phyloP scores from a whole-genome alignment of 2,888 invertebrate species.

The Flexamia atlantica region DNA sequence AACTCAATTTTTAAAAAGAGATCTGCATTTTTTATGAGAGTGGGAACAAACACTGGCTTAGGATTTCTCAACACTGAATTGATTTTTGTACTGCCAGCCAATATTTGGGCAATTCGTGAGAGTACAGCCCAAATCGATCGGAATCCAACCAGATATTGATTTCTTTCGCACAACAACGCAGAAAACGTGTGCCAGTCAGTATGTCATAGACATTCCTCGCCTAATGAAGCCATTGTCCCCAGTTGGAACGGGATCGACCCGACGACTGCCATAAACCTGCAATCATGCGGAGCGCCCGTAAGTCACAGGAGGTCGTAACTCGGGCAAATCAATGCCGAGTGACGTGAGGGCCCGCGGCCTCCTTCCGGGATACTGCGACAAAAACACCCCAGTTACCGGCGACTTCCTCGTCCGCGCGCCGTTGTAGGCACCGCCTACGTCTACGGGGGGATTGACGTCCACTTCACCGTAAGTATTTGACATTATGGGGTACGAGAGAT shows the following conservation, averaged over 20 bases:
- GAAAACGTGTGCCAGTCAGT: too few relatives aligned
- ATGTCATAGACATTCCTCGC: neutral
- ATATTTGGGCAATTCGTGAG: too few relatives aligned
- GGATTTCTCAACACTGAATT: too few relatives aligned
- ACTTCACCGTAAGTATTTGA: neutral
- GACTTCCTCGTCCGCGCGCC: neutral
- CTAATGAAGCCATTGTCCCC: neutral
- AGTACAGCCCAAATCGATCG: too few relatives aligned
- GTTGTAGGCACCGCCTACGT: slow-evolving; percentile 22
- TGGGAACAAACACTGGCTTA: too few relatives aligned
- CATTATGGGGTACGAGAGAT: neutral
- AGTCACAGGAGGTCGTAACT: neutral
- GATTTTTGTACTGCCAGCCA: too few relatives aligned
- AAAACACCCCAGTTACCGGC: slow-evolving; percentile 14
- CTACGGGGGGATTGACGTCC: neutral
- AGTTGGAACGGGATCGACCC: neutral
- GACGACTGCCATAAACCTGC: neutral
- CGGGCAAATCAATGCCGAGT: neutral
- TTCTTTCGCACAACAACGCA: too few relatives aligned
- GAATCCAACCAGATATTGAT: too few relatives aligned
- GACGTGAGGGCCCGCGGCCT: slow-evolving; percentile 2
- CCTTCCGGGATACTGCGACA: neutral
- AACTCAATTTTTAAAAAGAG: too few relatives aligned
- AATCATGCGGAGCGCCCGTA: neutral
- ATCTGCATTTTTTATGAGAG: too few relatives aligned